Evolutionary conservation across 2,797 vertebrate species (phyloP), one percentile per base, ranked within the genome.

Genomic region (Sardinella longiceps): DNA sequence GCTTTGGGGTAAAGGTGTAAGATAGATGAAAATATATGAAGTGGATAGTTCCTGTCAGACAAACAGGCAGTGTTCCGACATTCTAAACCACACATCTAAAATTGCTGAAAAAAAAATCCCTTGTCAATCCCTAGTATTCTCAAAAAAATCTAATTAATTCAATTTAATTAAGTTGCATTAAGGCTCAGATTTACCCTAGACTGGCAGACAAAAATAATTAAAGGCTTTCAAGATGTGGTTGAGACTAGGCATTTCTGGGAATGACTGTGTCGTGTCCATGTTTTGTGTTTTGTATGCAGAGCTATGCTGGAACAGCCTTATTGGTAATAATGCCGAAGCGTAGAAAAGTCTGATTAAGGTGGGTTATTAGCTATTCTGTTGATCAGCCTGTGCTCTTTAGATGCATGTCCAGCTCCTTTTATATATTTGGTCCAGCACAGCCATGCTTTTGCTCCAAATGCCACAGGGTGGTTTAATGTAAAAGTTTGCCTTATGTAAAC

Each of bases 371-470:
- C 37, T 39, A 11, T 20, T 77, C 70, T 77, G 18, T 39, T 39
- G 4, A 20, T 33, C 33, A 77, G 70, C 70, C 70, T 43, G 43
- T 77, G 70, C 15, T 43, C 70, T 77, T 10, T 77, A 39, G 70
- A 39, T 77, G 70, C 70, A 43, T 77, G 70, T 20, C 70, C 70
- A 77, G 37, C 37, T 77, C 70, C 70, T 43, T 77, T 77, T 53
- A 23, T 51, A 33, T 74, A 23, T 77, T 77, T 77, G 37, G 28
- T 28, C 58, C 83, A 86, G 82, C 83, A 60, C 80, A 43, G 23
- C 80, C 37, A 12, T 83, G 82, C n/a, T 33, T 23, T n/a, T 63
- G 70, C 70, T 77, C 33, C 70, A 77, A 77, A 43, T 77, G 70
- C 70, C 70, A 77, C 70, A 77, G 70, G 70, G 33, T 77, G 70